These are phyloP conservation scores for Epinephelus fuscoguttatus DNA, from an alignment of 2,113 vertebrate species.

Conservation along the genomic window DNA sequence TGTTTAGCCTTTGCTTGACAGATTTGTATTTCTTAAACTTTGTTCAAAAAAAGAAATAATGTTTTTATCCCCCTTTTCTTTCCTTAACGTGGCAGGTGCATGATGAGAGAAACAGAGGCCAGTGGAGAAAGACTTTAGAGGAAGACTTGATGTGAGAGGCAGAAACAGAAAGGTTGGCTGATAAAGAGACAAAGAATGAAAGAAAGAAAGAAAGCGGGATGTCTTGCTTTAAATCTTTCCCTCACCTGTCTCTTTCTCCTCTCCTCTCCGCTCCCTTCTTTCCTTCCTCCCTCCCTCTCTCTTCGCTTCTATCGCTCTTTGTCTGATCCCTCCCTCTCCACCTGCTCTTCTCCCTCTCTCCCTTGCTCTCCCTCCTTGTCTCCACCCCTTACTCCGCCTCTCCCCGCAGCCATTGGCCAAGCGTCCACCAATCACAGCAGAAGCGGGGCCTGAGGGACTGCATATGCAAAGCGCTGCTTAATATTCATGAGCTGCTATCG, in stretches of 20 bases:
- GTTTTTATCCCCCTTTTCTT: background rate
- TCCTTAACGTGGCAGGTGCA: background rate
- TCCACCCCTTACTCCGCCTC: slow-evolving; percentile 82
- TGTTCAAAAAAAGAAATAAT: background rate
- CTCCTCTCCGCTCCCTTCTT: slow-evolving; percentile 65
- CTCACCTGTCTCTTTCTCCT: slow-evolving; percentile 79
- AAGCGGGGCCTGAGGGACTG: slow-evolving; percentile 89
- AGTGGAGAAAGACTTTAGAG: slow-evolving; percentile 4
- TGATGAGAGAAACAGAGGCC: background rate
- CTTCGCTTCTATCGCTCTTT: slow-evolving; percentile 66
- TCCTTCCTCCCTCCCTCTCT: slow-evolving; percentile 55
- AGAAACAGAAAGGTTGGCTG: slow-evolving; percentile 20
- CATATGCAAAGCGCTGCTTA: slow-evolving; percentile 95
- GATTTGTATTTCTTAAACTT: background rate
- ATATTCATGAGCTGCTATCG: slow-evolving; percentile 98
- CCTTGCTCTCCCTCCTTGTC: slow-evolving; percentile 74
- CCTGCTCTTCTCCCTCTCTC: slow-evolving; percentile 77
- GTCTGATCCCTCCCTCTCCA: slow-evolving; percentile 80
- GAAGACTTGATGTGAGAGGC: slow-evolving; percentile 4
- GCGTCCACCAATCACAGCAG: slow-evolving; percentile 88
- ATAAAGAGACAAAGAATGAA: slow-evolving; percentile 42
- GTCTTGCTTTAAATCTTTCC: slow-evolving; percentile 81
- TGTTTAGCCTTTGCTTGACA: background rate
- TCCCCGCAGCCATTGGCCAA: slow-evolving; percentile 88
- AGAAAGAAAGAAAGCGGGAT: slow-evolving; percentile 36